Percentiles rank a stretch among this genome's conserved stretches.
These are phyloP conservation scores for Hyles vespertilio DNA, from an alignment of 1,140 invertebrate species.

Conservation along the genomic window DNA sequence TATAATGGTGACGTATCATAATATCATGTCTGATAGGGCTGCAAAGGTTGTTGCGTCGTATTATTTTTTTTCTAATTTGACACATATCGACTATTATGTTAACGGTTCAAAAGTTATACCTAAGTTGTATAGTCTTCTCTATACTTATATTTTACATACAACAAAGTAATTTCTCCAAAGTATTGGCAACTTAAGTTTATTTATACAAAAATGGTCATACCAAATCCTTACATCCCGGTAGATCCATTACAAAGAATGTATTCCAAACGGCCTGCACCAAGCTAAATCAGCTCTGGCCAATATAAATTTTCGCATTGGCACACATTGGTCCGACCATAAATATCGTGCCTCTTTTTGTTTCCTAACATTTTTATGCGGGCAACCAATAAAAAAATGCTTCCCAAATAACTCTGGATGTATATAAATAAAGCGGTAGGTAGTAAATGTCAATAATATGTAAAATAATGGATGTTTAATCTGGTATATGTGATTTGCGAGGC, in stretches of 20 bases:
- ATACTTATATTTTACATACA: too few species aligned
- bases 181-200: too few species aligned
- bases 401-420: constrained; percentile 63
- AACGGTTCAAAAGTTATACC: too few species aligned
- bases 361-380: constrained; percentile 70
- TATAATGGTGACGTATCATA: too few species aligned
- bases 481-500: constrained; percentile 60
- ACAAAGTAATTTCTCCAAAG: too few species aligned
- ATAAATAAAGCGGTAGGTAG: constrained; percentile 71
- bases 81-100: too few species aligned
- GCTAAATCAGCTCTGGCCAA: constrained; percentile 58
- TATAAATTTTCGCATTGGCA: constrained; percentile 71
- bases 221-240: constrained; percentile 18
- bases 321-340: constrained; percentile 67
- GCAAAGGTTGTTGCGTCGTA: too few species aligned
- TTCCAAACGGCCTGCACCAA: constrained; percentile 56
- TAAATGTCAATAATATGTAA: constrained; percentile 75
- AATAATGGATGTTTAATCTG: constrained; percentile 71
- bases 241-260: constrained; percentile 54
- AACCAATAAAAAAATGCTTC: constrained; percentile 67
- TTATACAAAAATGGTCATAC: too few species aligned
- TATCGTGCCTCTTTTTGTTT: constrained; percentile 65
- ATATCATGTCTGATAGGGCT: too few species aligned
- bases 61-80: too few species aligned
- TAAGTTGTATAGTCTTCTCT: too few species aligned